phyloP scores from a whole-genome alignment of 2,797 vertebrate species.

The Gymnopithys bicolor region DNA sequence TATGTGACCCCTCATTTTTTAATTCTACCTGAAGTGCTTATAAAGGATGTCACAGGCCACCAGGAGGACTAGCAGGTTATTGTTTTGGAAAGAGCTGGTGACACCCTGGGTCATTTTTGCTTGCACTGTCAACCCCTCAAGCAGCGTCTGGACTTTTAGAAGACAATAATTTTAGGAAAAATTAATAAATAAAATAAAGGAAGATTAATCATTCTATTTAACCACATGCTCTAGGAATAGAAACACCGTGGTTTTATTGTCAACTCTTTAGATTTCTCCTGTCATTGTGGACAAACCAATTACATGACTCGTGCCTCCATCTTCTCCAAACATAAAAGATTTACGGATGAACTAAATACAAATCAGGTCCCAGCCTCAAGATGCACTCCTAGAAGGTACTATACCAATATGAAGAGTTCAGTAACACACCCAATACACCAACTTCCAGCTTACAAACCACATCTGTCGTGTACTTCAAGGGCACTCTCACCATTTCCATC shows the following conservation, averaged over 20 bases:
- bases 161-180: not conserved
- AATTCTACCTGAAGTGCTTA: not conserved
- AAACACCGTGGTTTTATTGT: not conserved
- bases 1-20: not conserved
- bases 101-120: not conserved
- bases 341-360: not conserved
- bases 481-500: not conserved
- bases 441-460: not conserved
- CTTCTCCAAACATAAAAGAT: not conserved
- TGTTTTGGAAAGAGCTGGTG: not conserved
- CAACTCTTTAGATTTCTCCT: not conserved
- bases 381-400: not conserved
- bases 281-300: not conserved
- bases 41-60: not conserved
- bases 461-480: not conserved
- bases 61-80: not conserved
- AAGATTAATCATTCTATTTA: not conserved
- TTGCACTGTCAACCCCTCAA: not conserved
- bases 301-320: not conserved
- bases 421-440: not conserved
- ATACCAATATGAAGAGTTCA: accelerated
- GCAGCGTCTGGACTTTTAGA: not conserved
- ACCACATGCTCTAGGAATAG: not conserved
- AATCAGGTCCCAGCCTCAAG: not conserved
- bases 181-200: not conserved